Evolutionary conservation across 92 coral and sea anemone species (phyloP).

Genomic region (Metridium senile): DNA sequence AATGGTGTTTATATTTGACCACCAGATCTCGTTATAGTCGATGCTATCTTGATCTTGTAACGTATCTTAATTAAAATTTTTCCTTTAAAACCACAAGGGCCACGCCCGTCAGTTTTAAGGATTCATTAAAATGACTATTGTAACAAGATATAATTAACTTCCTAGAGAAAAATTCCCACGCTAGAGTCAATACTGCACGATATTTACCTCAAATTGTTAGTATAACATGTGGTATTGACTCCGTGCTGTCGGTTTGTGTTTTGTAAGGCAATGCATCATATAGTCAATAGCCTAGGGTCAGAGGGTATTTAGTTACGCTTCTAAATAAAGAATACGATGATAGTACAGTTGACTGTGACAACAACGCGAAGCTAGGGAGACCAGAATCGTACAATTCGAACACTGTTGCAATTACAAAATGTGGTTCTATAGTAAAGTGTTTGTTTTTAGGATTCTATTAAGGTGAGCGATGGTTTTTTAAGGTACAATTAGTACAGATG

Average conservation of each 20-base stretch:
- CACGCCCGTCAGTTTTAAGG: background rate
- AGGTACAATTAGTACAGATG: background rate
- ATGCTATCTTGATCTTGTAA: background rate
- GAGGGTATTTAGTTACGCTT: conserved; percentile 16
- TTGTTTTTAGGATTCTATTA: background rate
- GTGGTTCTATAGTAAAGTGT: background rate
- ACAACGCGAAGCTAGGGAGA: background rate
- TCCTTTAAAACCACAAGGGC: background rate
- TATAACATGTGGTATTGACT: conserved; percentile 2
- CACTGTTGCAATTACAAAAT: background rate
- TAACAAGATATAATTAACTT: background rate
- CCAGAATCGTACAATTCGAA: background rate
- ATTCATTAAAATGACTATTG: background rate
- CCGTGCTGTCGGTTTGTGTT: conserved; percentile 13
- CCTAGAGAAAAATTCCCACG: background rate
- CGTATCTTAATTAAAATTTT: background rate
- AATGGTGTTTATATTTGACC: background rate
- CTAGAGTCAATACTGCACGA: background rate
- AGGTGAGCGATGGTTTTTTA: background rate
- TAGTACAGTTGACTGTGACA: conserved; percentile 10
- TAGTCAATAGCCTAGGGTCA: conserved; percentile 27
- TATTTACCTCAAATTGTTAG: background rate
- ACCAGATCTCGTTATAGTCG: background rate
- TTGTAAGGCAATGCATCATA: background rate
- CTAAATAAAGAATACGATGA: conserved; percentile 18